A percentile compares a stretch with the other conserved stretches of the same genome.
These are phyloP conservation scores for Artibeus jamaicensis DNA, from an alignment of 2,797 vertebrate species.

Conservation along the genomic window DNA sequence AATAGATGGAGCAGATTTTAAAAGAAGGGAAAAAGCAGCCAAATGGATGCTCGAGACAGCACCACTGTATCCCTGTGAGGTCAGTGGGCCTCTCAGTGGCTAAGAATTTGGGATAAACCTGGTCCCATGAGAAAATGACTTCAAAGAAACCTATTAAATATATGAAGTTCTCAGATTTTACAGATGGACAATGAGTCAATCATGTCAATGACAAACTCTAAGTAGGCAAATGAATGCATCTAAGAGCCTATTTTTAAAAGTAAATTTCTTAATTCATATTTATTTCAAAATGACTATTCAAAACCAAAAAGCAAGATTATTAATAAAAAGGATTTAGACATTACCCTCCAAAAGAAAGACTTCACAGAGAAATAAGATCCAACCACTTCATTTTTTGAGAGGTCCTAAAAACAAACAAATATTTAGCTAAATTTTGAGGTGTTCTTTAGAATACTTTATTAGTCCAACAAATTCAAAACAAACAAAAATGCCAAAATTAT, in stretches of 20 bases:
- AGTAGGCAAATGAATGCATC: conserved; percentile 9
- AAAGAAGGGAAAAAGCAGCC: neutral
- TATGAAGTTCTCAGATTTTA: neutral
- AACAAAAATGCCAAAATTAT: neutral
- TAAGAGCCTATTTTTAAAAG: conserved; percentile 22
- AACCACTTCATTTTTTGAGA: conserved; percentile 75
- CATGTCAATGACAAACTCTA: neutral
- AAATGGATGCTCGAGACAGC: neutral
- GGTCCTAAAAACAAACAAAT: conserved; percentile 74
- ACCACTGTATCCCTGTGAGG: neutral
- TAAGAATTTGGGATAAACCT: conserved; percentile 30
- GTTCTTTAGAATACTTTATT: conserved; percentile 8
- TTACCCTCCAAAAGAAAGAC: conserved; percentile 79
- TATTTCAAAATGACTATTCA: conserved; percentile 16
- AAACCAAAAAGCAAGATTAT: conserved; percentile 34
- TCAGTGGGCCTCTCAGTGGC: neutral
- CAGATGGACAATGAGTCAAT: neutral
- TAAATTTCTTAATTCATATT: conserved; percentile 13
- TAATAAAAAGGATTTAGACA: conserved; percentile 58
- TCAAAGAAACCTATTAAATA: neutral
- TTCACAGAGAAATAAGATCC: conserved; percentile 77
- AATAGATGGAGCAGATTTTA: conserved; percentile 12
- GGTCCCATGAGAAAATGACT: neutral
- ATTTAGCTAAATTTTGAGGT: conserved; percentile 59
- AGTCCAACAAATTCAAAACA: conserved; percentile 36